Evolutionary conservation across 2,797 vertebrate species (phyloP).

Genomic region (Austrolebias charrua): DNA sequence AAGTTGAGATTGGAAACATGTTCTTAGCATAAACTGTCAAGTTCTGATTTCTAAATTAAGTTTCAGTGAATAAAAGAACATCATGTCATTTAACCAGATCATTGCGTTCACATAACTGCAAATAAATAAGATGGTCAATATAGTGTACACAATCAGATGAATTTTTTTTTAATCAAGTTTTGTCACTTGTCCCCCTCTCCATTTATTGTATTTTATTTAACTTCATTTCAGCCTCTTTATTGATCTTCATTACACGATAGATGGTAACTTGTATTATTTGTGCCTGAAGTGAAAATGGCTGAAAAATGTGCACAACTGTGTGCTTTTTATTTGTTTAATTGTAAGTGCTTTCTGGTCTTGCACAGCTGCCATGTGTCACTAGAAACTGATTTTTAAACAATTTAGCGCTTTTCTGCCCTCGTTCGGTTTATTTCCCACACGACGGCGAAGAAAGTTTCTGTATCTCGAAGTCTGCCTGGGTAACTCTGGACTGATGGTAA

Average conservation of each 20-base stretch:
- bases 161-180: conserved; percentile 13
- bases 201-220: conserved; percentile 4
- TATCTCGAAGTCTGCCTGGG: conserved; percentile 59
- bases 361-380: conserved; percentile 95
- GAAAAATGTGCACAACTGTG: conserved; percentile 74
- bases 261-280: conserved; percentile 65
- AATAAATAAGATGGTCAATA: background rate
- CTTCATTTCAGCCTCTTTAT: conserved; percentile 38
- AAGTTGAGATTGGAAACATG: conserved; percentile 4
- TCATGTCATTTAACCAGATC: conserved; percentile 9
- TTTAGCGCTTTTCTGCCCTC: background rate
- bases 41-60: conserved; percentile 4
- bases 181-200: too few relatives aligned
- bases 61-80: background rate
- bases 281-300: conserved; percentile 74
- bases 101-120: background rate
- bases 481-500: conserved; percentile 67
- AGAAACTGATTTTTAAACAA: conserved; percentile 59
- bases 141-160: background rate
- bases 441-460: conserved; percentile 74
- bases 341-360: conserved; percentile 95
- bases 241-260: conserved; percentile 49
- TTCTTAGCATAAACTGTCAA: conserved; percentile 15
- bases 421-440: conserved; percentile 41
- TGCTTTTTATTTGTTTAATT: conserved; percentile 71